phyloP scores from a whole-genome alignment of 2,888 invertebrate genomes.

The Trichogramma evanescens region DNA sequence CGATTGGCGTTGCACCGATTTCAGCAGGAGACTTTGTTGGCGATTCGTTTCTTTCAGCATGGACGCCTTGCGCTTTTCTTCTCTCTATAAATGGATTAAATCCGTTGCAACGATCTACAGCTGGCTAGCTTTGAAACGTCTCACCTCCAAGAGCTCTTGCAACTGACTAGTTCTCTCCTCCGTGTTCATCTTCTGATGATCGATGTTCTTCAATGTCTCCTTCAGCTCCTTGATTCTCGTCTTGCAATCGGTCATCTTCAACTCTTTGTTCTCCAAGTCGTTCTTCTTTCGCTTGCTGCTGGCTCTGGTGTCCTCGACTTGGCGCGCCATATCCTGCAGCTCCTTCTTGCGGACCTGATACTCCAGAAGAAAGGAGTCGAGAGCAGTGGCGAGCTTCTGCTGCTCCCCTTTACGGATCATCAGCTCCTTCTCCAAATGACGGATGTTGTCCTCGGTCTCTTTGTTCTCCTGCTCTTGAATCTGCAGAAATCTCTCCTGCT shows the following conservation, averaged over 20 bases:
- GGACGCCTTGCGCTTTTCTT: conserved; percentile 33
- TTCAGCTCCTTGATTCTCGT: conserved; percentile 49
- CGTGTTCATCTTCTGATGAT: conserved; percentile 51
- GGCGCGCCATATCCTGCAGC: conserved; percentile 36
- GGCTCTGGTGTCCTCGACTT: conserved; percentile 33
- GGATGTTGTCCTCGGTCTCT: conserved; percentile 47
- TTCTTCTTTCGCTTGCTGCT: conserved; percentile 23
- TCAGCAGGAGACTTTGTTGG: conserved; percentile 31
- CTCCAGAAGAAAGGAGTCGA: conserved; percentile 29
- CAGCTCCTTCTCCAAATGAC: conserved; percentile 44
- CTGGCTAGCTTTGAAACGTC: not conserved
- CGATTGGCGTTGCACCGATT: conserved; percentile 23
- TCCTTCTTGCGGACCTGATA: conserved; percentile 1
- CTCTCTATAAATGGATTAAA: conserved; percentile 29
- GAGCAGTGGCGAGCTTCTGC: conserved; percentile 39
- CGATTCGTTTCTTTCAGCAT: conserved; percentile 32
- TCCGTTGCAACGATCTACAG: not conserved
- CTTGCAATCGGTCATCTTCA: conserved; percentile 25
- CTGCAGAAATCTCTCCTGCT: conserved; percentile 56
- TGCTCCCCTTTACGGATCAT: conserved; percentile 40
- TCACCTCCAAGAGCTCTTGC: conserved; percentile 54
- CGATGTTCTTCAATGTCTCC: conserved; percentile 50
- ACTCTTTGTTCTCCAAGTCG: conserved; percentile 21
- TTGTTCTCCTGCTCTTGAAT: conserved; percentile 57
- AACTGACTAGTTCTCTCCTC: conserved; percentile 56